These are phyloP conservation scores for Scomber japonicus DNA, from an alignment of 2,113 vertebrate genomes.

Conservation along the genomic window DNA sequence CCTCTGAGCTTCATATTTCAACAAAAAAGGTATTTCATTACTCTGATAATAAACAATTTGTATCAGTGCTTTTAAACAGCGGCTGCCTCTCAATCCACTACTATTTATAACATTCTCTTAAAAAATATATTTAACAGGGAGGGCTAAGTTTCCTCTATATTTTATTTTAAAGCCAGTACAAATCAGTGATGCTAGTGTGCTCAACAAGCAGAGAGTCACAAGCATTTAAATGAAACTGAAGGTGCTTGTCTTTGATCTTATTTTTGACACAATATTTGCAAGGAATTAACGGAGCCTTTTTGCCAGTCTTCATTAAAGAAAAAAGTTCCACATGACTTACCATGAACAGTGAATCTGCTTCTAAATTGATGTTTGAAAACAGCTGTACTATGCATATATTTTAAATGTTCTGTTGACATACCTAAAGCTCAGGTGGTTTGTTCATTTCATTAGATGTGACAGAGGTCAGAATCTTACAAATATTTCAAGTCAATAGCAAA, in stretches of 20 bases:
- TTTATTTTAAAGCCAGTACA: background rate
- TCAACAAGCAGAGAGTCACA: constrained; percentile 8
- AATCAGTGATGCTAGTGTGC: background rate
- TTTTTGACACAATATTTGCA: background rate
- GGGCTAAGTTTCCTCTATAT: background rate
- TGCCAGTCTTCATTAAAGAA: background rate
- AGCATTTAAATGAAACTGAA: background rate
- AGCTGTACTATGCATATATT: background rate
- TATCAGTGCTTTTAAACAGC: no score
- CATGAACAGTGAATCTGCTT: background rate
- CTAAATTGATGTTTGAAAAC: background rate
- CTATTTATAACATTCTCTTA: background rate
- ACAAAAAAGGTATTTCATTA: background rate
- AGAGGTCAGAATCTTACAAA: background rate
- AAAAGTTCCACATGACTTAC: constrained; percentile 9
- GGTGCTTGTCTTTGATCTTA: constrained; percentile 10
- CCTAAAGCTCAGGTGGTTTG: background rate
- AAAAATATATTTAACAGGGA: background rate
- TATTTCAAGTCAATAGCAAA: no score
- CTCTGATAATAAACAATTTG: background rate
- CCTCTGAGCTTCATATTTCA: background rate
- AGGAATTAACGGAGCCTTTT: constrained; percentile 18
- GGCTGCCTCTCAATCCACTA: no score
- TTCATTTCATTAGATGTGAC: background rate
- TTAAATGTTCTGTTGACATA: background rate